Percentiles rank a stretch among this genome's conserved stretches.
phyloP scores from a whole-genome alignment of 2,888 invertebrate species.

The Leptothorax acervorum region DNA sequence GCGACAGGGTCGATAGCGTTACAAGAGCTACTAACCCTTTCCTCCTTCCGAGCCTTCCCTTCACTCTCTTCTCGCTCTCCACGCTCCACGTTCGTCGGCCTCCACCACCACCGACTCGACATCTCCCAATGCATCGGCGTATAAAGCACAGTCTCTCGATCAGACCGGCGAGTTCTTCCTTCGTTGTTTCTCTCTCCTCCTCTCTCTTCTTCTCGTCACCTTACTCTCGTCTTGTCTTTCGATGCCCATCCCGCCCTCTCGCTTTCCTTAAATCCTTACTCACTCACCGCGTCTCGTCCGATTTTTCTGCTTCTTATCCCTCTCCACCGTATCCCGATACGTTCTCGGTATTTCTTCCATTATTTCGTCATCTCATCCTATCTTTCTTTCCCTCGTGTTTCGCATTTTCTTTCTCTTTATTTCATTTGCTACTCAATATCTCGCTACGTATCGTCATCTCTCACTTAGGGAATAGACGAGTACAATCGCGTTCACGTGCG shows the following conservation, averaged over 20 bases:
- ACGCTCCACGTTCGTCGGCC: slow-evolving; percentile 30
- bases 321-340: slow-evolving; percentile 21
- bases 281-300: slow-evolving; percentile 20
- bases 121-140: slow-evolving; percentile 76
- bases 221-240: slow-evolving; percentile 26
- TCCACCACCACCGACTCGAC: slow-evolving; percentile 45
- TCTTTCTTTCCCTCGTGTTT: slow-evolving; percentile 11
- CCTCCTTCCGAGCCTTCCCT: slow-evolving; percentile 56
- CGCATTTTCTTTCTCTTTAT: slow-evolving; percentile 33
- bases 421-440: background rate
- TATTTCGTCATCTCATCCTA: slow-evolving; percentile 35
- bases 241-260: background rate
- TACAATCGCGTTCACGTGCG: slow-evolving; percentile 40
- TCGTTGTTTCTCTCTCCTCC: slow-evolving; percentile 26
- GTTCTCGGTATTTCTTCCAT: background rate
- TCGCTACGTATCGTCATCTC: slow-evolving; percentile 13
- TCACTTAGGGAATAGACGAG: slow-evolving; percentile 38
- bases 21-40: slow-evolving; percentile 85
- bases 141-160: slow-evolving; percentile 78
- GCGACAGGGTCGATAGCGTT: slow-evolving; percentile 85
- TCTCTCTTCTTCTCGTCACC: slow-evolving; percentile 41
- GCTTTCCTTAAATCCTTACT: background rate
- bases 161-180: slow-evolving; percentile 58
- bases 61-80: slow-evolving; percentile 42
- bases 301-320: slow-evolving; percentile 50